phyloP scores from a whole-genome alignment of 2,797 vertebrate species.

The Pangasius sanitwongsei region DNA sequence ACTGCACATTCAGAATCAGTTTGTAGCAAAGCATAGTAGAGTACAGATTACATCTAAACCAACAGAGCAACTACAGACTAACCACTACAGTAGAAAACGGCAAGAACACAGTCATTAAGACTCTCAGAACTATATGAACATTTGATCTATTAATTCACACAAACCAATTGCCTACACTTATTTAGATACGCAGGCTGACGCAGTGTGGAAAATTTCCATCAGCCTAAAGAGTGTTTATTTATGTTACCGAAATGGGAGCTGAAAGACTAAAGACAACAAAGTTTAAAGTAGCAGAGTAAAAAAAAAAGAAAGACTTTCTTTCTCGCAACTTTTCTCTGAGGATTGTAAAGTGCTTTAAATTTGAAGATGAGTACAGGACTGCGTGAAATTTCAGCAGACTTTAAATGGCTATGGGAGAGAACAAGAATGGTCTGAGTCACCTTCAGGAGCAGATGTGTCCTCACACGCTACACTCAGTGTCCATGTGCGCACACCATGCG shows the following conservation, averaged over 20 bases:
- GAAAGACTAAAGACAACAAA: neutral
- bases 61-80: constrained; percentile 37
- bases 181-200: neutral
- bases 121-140: constrained; percentile 16
- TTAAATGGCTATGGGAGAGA: constrained; percentile 49
- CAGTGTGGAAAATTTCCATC: neutral
- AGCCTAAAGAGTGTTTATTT: neutral
- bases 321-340: neutral
- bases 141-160: neutral
- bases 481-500: constrained; percentile 40
- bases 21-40: constrained; percentile 26
- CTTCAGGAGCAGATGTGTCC: constrained; percentile 60
- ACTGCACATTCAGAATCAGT: constrained; percentile 41
- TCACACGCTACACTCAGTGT: constrained; percentile 54
- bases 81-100: constrained; percentile 45
- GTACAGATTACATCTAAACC: constrained; percentile 51
- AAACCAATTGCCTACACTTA: neutral
- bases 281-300: neutral
- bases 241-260: constrained; percentile 3
- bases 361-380: constrained; percentile 3
- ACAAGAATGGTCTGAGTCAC: constrained; percentile 55
- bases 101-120: constrained; percentile 31
- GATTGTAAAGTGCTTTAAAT: constrained; percentile 36
- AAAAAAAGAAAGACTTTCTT: neutral
- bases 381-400: constrained; percentile 40